These are phyloP conservation scores for Xenopus laevis DNA, from an alignment of 2,113 vertebrate species.

Conservation along the genomic window DNA sequence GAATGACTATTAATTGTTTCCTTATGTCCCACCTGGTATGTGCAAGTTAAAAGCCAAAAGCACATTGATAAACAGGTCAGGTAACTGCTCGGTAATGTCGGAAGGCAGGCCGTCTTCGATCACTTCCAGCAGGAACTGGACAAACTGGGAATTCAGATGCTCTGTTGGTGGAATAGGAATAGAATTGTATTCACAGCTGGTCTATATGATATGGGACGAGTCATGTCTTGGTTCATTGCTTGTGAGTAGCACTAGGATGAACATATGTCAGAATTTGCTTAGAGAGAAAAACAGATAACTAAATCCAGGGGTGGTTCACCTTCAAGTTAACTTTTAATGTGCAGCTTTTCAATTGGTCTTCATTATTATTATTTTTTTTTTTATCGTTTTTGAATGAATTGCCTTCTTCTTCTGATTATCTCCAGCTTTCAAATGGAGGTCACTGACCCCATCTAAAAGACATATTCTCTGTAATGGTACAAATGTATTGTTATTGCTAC, in stretches of 20 bases:
- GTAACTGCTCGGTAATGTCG: slow-evolving; percentile 88
- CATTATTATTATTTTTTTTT: no score
- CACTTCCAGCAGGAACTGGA: slow-evolving; percentile 84
- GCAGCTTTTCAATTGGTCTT: no score
- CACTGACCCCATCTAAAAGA: no score
- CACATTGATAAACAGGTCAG: slow-evolving; percentile 88
- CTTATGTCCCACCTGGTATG: slow-evolving; percentile 71
- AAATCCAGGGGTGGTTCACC: no score
- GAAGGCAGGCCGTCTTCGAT: slow-evolving; percentile 89
- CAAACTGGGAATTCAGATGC: slow-evolving; percentile 87
- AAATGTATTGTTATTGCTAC: no score
- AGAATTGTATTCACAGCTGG: slow-evolving; percentile 31
- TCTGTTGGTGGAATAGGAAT: slow-evolving; percentile 65
- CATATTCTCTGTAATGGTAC: no score
- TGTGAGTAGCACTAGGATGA: neutral
- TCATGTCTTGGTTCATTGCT: slow-evolving; percentile 9
- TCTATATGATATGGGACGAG: neutral
- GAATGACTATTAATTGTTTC: neutral
- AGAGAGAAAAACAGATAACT: slow-evolving; percentile 2
- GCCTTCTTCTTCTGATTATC: no score
- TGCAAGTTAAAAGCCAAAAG: slow-evolving; percentile 93
- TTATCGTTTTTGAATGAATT: no score
- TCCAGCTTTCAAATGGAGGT: no score
- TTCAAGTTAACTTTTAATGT: no score
- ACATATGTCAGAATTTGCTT: slow-evolving; percentile 13